Conservation (phyloP, 2,888 invertebrate species). For the Callyntrura sp. region DNA sequence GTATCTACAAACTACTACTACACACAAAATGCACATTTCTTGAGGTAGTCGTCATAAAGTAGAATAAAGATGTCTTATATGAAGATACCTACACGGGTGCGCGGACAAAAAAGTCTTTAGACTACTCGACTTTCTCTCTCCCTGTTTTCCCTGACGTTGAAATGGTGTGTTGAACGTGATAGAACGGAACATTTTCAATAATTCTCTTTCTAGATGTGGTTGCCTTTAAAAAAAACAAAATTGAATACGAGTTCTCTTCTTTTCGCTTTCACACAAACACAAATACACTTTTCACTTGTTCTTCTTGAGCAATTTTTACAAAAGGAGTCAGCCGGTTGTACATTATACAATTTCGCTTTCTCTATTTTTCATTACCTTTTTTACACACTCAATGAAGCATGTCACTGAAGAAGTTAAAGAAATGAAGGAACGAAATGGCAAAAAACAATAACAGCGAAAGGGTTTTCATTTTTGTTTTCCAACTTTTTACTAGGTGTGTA, state of each 20-base stretch:
- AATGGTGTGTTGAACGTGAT: neutral
- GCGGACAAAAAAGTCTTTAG: neutral
- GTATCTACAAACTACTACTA: constrained; percentile 38
- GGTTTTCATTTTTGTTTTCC: constrained; percentile 13
- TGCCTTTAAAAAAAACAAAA: constrained; percentile 49
- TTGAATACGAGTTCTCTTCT: constrained; percentile 42
- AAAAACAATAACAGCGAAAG: constrained; percentile 57
- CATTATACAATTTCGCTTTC: constrained; percentile 42
- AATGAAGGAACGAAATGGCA: constrained; percentile 56
- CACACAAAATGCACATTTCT: constrained; percentile 14
- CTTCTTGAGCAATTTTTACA: constrained; percentile 59
- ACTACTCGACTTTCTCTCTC: neutral
- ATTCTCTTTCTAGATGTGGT: constrained; percentile 34
- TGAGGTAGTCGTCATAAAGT: neutral
- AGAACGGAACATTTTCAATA: constrained; percentile 36
- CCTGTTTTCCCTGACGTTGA: neutral
- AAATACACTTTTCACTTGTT: neutral
- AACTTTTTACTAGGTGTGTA: neutral
- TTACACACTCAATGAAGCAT: constrained; percentile 62
- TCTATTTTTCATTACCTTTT: constrained; percentile 23
- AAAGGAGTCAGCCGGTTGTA: constrained; percentile 59
- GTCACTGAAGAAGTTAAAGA: constrained; percentile 62
- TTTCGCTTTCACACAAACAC: neutral
- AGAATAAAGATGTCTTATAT: no score
- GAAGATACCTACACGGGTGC: no score